Base-by-base conservation (phyloP, 2,797 vertebrate genomes). In the Podarcis siculus region DNA sequence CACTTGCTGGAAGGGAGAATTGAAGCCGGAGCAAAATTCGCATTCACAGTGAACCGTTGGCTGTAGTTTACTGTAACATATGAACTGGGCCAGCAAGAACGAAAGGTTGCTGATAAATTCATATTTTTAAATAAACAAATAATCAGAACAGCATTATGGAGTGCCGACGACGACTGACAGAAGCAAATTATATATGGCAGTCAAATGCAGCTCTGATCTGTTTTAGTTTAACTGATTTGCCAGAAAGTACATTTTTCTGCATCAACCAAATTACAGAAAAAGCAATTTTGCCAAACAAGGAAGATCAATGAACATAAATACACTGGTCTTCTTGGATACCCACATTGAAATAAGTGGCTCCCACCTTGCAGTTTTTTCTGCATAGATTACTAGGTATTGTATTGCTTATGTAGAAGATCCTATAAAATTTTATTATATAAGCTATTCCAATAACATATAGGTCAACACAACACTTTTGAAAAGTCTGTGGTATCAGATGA, bases 281-380 rank as follows among this genome's bases (percentile, higher is more conserved):
- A 81, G 89, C 81, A 1, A 35, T 82, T 83, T 55, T 67, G 71
- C 66, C 88, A 89, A 79, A 61, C 49, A 32, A 81, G 61, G 90
- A 15, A 81, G 78, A 83, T 55, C 13, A 12, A 55, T 1, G 32
- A 79, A 69, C 61, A 80, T 77, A 80, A 79, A 8, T 37, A 15
- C 32, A 2, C 61, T 0, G 0, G 21, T n/a, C 35, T 49, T 87
- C 67, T 79, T 87, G 72, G 49, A 75, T 39, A 61, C 19, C 61
- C 19, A 45, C 0, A 27, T 13, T 0, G 5, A n/a, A 82, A 49
- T 69, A 49, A 67, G 7, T 45, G 32, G 4, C 27, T 49, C 67
- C 1, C 32, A 69, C 42, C 66, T 49, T 49, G 49, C 23, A 35
- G 32, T 83, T 7, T 85, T 30, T 23, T 21, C 61, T 85, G 12